Evolutionary conservation across 1,140 invertebrate species (phyloP), one percentile per base, ranked within the genome.

Genomic region (Schlechtendalia chinensis): DNA sequence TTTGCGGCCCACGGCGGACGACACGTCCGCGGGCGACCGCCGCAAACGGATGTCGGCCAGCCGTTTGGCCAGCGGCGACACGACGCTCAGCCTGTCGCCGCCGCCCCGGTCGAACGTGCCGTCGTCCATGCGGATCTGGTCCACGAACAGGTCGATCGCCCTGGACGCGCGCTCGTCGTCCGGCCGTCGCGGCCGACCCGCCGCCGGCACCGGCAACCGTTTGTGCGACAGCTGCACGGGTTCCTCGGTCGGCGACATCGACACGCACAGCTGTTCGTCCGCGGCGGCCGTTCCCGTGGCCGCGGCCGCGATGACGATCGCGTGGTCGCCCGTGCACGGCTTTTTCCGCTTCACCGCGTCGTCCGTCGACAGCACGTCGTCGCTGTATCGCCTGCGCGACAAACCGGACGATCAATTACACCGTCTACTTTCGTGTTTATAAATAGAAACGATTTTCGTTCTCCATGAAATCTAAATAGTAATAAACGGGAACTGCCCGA

Each of bases 181-280:
- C 12, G 69, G 50, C 22, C 22, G 2, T 6, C 54, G 39, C 19
- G 47, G 5, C 5, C 81, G 83, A n/a, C 6, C 81, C 45, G 19
- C 53, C 17, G 45, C 5, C 16, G 22, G 24, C 32, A 58, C 24
- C 5, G 82, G 82, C 79, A 84, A 82, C 22, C 81, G 82, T 81
- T 84, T 84, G 61, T 84, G 82, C 50, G 82, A 81, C 47, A 84
- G 47, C 27, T 83, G 82, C 5, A 83, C 81, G 3, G 83, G 83
- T 47, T 83, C 83, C 8, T 82, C 81, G 24, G 81, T 53, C 1
- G 82, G 83, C 3, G 82, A 83, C 58, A 79, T 50, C 11, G 75
- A 79, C 75, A 79, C 75, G 56, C 75, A 79, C 14, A 82, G 54
- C 22, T 81, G 77, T 54, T 81, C 47, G 54, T 80, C 81, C 32